These are phyloP conservation scores for Archilochus colubris DNA, from an alignment of 2,113 vertebrate species.

Conservation along the genomic window DNA sequence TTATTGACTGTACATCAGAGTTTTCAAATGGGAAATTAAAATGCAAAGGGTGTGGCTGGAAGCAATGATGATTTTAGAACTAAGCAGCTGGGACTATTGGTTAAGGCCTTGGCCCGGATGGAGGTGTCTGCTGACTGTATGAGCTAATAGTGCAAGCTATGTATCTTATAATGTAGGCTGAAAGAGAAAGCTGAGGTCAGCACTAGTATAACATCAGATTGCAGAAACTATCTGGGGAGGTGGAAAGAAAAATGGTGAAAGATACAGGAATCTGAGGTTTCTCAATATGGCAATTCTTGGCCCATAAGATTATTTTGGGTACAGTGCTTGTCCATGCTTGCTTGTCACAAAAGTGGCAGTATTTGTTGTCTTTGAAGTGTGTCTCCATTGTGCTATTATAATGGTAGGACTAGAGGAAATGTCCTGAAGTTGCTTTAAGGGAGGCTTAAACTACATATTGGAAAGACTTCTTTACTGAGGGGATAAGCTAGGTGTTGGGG, in stretches of 20 bases:
- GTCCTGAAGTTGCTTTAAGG: no score
- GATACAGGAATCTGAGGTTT: neutral
- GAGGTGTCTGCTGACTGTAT: neutral
- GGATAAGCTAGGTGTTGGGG: no score
- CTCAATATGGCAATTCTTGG: neutral
- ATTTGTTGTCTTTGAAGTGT: neutral
- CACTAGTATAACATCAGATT: neutral
- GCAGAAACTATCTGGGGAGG: neutral
- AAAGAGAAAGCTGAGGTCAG: neutral
- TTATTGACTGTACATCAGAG: neutral
- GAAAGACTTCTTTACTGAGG: no score
- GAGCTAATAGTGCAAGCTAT: neutral
- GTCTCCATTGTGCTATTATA: neutral
- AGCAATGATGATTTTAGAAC: neutral
- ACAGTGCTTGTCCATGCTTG: neutral
- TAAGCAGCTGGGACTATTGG: neutral
- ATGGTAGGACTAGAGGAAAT: no score
- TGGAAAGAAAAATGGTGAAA: neutral
- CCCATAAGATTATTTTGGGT: neutral
- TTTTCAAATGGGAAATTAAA: neutral
- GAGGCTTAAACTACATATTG: no score
- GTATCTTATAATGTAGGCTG: rapidly evolving
- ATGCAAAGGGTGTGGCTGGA: neutral
- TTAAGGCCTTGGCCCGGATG: neutral
- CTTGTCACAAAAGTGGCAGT: neutral